Evolutionary conservation across 2,888 invertebrate genomes (phyloP), one percentile per base, ranked within the genome.

Genomic region (Drosophila suboccidentalis): DNA sequence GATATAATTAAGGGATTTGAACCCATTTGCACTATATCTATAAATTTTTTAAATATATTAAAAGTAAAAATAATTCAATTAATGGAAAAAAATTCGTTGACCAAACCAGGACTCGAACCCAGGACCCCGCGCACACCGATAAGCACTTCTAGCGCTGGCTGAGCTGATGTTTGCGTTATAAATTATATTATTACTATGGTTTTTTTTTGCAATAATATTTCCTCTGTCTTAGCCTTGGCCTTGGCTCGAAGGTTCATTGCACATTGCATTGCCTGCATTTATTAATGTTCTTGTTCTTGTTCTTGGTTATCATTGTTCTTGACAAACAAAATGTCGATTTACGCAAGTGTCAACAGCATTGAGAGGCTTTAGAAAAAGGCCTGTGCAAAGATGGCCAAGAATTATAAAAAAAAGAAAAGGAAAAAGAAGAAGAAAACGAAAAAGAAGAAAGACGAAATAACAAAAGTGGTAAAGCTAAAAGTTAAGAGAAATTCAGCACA

Each of bases 201-300:
- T 26, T 26, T 26, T 5, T 22, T 22, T 2, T n/a, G 22, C 15
- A 47, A 15, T 29, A 11, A 11, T 6, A 6, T 19, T 4, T 10
- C 11, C 15, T 6, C 44, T 49, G 32, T 32, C 17, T 32, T 4
- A 1, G 5, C 6, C 29, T 8, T 26, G 73, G 38, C 74, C 72
- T 73, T 73, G 72, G 38, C 29, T 32, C 6, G 11, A 55, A 19
- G 41, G 78, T 78, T 75, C 68, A 78, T 49, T 78, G 68, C 73
- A 73, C 73, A 73, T 57, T 60, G 67, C 78, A 72, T 44, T 55
- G 19, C 41, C 53, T 75, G 61, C 72, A 66, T 39, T 72, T 66
- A 55, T 59, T 77, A 50, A 50, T 47, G n/a, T n/a, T n/a, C 9
- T 47, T 29, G 32, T 29, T 38, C 10, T 4, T 38, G n/a, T 29